Evolutionary conservation across 2,797 vertebrate species (phyloP).

Genomic region (Percopsis omiscomaycus): DNA sequence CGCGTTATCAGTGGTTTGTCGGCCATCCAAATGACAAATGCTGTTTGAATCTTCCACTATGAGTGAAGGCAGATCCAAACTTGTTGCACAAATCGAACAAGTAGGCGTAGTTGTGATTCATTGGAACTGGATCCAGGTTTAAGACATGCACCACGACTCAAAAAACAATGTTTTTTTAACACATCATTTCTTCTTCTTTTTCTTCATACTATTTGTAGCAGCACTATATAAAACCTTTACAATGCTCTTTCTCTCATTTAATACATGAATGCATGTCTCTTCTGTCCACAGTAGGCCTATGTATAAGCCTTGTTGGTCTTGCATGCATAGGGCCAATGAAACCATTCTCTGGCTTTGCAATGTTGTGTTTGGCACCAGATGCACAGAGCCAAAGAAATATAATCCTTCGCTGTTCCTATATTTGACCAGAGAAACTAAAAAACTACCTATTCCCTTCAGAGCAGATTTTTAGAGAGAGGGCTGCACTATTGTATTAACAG

Average conservation of each 20-base stretch:
- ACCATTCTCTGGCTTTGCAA: slow-evolving; percentile 13
- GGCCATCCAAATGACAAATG: too few relatives aligned
- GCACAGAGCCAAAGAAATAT: slow-evolving; percentile 41
- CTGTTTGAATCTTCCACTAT: too few relatives aligned
- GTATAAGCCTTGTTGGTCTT: background rate
- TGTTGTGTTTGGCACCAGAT: slow-evolving; percentile 55
- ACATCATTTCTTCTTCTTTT: background rate
- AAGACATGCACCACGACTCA: background rate
- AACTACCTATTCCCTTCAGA: slow-evolving; percentile 34
- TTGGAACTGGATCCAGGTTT: too few relatives aligned
- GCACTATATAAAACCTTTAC: slow-evolving; percentile 8
- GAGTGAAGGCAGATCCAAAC: too few relatives aligned
- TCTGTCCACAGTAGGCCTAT: background rate
- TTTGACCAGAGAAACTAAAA: slow-evolving; percentile 47
- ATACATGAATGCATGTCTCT: background rate
- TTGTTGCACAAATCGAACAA: too few relatives aligned
- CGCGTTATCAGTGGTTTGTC: too few relatives aligned
- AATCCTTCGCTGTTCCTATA: slow-evolving; percentile 52
- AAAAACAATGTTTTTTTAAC: background rate
- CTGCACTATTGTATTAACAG: slow-evolving; percentile 41
- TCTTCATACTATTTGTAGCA: background rate
- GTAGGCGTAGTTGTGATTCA: too few relatives aligned
- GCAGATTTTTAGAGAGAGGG: slow-evolving; percentile 22
- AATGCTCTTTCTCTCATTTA: slow-evolving; percentile 11
- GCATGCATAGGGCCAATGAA: slow-evolving; percentile 7